phyloP scores from a whole-genome alignment of 2,888 invertebrate genomes.

The Leptinotarsa rubiginosa region DNA sequence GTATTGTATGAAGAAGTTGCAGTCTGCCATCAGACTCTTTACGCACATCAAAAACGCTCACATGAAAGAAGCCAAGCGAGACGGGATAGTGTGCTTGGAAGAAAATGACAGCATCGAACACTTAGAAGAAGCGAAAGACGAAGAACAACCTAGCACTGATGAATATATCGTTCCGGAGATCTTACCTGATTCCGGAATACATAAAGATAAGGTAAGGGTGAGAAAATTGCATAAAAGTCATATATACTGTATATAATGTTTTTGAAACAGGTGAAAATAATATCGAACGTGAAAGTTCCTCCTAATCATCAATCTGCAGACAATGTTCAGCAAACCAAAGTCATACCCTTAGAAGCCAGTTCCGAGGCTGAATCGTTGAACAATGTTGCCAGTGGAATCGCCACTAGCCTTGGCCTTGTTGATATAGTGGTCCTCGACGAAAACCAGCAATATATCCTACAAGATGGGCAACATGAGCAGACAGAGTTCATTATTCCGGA shows the following conservation, averaged over 20 bases:
- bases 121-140: conserved; percentile 52
- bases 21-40: conserved; percentile 77
- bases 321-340: conserved; percentile 37
- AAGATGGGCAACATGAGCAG: conserved; percentile 53
- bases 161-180: conserved; percentile 55
- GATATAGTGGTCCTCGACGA: conserved; percentile 72
- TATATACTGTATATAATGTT: neutral
- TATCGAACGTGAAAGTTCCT: conserved; percentile 56
- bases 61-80: conserved; percentile 73
- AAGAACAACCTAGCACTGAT: conserved; percentile 51
- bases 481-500: conserved; percentile 65
- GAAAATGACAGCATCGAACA: conserved; percentile 60
- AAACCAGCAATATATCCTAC: conserved; percentile 71
- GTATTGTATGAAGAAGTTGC: conserved; percentile 81
- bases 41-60: conserved; percentile 78
- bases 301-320: conserved; percentile 32
- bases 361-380: conserved; percentile 70
- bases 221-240: neutral
- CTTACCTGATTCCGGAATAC: conserved; percentile 42
- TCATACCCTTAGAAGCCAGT: conserved; percentile 65
- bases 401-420: conserved; percentile 70
- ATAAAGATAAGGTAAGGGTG: conserved; percentile 42
- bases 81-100: conserved; percentile 73
- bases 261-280: conserved; percentile 51
- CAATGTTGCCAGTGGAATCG: conserved; percentile 71